Evolutionary conservation across 2,797 vertebrate species (phyloP), one percentile per base, ranked within the genome.

Genomic region (Knipowitschia caucasica): DNA sequence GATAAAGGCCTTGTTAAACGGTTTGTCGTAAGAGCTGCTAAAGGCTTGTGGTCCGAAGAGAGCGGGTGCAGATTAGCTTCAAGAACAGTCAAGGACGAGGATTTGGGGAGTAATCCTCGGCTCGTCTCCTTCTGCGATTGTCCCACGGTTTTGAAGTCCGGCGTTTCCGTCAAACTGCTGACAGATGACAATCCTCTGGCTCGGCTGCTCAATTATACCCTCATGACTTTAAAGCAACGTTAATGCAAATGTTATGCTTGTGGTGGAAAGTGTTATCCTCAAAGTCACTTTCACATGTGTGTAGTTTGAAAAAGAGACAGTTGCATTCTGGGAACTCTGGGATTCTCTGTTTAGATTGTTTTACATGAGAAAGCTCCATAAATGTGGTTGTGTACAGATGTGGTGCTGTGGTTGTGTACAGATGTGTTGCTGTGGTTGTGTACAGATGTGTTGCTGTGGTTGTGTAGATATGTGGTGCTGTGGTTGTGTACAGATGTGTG

Each of bases 71-170:
- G 56, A 63, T 67, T 54, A 52, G 42, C 45, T 29, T 52, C 25
- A 60, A 38, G 52, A 56, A 50, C 23, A 27, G 64, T 71, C 64
- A 75, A 71, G 64, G 61, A 65, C 64, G 12, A 50, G 54, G 64
- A 75, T 65, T 71, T 59, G 42, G 53, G 62, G 44, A 59, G 25
- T 51, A 71, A 75, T 62, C 58, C 57, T 59, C 10, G 25, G 24
- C 44, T 55, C 23, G 12, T 23, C 36, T 35, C 53, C 35, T 34
- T 14, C 53, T 58, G 62, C 62, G 20, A 50, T 45, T 40, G 24
- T 61, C 51, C 38, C 21, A 4, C 15, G 58, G 34, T 62, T n/a
- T 62, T 68, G 26, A 56, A 50, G 44, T 36, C 29, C 6, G 39
- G 9, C 31, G 21, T 35, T 60, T 9, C 8, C 53, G 50, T 56